Evolutionary conservation across 1,140 invertebrate genomes (phyloP), one percentile per base, ranked within the genome.

Genomic region (Charaxes varanes): DNA sequence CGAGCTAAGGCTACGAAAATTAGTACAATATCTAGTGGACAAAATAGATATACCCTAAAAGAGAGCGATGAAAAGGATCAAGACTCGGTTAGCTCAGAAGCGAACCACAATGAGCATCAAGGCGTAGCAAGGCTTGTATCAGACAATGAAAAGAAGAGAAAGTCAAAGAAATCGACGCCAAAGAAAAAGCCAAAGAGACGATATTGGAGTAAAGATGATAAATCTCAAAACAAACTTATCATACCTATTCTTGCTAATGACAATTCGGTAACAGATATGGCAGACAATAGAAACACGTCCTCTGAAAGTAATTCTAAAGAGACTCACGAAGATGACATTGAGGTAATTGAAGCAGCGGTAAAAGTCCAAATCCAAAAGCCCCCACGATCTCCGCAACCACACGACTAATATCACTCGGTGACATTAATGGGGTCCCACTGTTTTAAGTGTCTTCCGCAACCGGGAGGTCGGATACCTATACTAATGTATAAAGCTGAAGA

Each of bases 21-120:
- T n/a, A 92, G 92, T 44, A 90, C 90, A 0, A 86, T 88, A 30
- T 86, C 85, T 8, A 74, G 82, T 10, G 86, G 85, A 23, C 65
- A 73, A 38, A 82, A 72, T 34, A 77, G 66, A 53, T 82, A 56
- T 52, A 37, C 58, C 5, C 35, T 54, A 2, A 80, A 86, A 53
- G 74, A 85, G 11, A 69, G 57, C 19, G 71, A 77, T 32, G 72
- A 89, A 8, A 66, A 86, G 12, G 91, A 92, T 41, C 87, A 88
- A 61, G 92, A 94, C 53, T 93, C 92, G 0, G 89, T 93, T 0
- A 94, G 92, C 62, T 93, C 91, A 16, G 92, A 94, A 57, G 89
- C 88, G 0, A 89, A 91, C 61, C 88, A 88, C 53, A 89, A 89
- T 49, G 89, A 90, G 53, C 85, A 87, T 33, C 80, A 83, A 37